Evolutionary conservation across 2,888 invertebrate genomes (phyloP).

Genomic region (Thereva nobilitata): DNA sequence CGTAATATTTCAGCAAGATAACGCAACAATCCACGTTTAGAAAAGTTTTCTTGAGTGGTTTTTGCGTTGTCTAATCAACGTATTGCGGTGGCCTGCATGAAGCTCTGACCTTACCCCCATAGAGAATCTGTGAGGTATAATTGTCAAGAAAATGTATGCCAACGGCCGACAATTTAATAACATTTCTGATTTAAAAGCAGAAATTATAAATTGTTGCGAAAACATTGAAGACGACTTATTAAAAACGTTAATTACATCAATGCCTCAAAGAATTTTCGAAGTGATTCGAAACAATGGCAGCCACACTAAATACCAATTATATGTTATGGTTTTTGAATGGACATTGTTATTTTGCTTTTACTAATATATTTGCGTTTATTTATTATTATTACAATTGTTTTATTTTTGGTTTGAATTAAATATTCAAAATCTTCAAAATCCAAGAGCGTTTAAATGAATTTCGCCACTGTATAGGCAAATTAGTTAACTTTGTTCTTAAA

Average conservation of each 20-base stretch:
- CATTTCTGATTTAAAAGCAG: not conserved
- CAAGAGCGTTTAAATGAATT: too few relatives aligned
- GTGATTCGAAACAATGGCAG: conserved; percentile 6
- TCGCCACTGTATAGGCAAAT: too few relatives aligned
- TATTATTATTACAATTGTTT: too few relatives aligned
- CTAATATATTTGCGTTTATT: too few relatives aligned
- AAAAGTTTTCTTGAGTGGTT: not conserved
- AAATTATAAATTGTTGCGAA: not conserved
- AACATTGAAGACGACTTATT: conserved; percentile 4
- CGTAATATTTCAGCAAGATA: not conserved
- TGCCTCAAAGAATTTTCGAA: conserved; percentile 11
- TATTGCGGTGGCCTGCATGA: not conserved
- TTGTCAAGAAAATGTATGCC: not conserved
- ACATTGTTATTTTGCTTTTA: too few relatives aligned
- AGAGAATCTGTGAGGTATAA: not conserved
- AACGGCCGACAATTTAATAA: conserved; percentile 1
- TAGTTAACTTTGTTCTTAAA: too few relatives aligned
- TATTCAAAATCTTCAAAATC: too few relatives aligned
- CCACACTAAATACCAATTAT: not conserved
- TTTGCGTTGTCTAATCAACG: not conserved
- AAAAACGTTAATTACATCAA: conserved; percentile 4
- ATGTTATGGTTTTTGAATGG: not conserved
- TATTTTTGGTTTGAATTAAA: too few relatives aligned
- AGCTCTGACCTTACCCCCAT: not conserved
- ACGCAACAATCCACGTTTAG: not conserved